phyloP scores from a whole-genome alignment of 2,113 vertebrate genomes.

The Eleginops maclovinus region DNA sequence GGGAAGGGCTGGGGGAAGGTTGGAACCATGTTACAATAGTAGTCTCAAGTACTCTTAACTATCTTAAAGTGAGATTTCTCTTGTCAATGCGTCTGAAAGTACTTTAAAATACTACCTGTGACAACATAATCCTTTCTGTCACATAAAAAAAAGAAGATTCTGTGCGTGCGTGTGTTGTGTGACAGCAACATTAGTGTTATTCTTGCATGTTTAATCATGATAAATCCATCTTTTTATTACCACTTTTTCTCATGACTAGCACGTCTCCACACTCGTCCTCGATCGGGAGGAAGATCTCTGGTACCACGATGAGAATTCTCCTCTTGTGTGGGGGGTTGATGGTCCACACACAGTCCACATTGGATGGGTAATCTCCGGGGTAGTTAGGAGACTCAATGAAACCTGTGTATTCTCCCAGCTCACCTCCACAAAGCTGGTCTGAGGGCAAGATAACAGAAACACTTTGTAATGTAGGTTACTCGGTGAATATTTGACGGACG shows the following conservation, averaged over 20 bases:
- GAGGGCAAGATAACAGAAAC: constrained; percentile 3
- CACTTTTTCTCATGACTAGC: constrained; percentile 98
- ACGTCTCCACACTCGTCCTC: constrained; percentile 98
- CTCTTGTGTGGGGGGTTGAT: constrained; percentile 97
- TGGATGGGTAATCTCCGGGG: constrained; percentile 95
- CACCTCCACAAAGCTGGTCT: constrained; percentile 95
- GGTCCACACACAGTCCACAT: constrained; percentile 96
- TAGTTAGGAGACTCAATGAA: constrained; percentile 99
- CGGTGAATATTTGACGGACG: no score
- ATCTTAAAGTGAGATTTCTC: no score
- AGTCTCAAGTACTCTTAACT: neutral
- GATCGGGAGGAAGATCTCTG: constrained; percentile 96
- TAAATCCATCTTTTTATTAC: constrained; percentile 68
- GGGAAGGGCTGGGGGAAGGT: constrained; percentile 84
- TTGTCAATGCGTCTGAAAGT: no score
- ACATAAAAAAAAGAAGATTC: neutral
- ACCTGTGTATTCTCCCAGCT: constrained; percentile 94
- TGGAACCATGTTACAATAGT: neutral
- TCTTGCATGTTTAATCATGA: no score
- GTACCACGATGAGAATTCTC: constrained; percentile 97
- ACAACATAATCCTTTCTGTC: no score
- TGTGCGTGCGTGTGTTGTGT: neutral
- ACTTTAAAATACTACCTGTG: no score
- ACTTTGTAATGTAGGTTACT: neutral
- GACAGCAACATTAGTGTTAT: no score